These are phyloP conservation scores for Drosophila yooni DNA, from an alignment of 2,888 invertebrate genomes.

Conservation along the genomic window DNA sequence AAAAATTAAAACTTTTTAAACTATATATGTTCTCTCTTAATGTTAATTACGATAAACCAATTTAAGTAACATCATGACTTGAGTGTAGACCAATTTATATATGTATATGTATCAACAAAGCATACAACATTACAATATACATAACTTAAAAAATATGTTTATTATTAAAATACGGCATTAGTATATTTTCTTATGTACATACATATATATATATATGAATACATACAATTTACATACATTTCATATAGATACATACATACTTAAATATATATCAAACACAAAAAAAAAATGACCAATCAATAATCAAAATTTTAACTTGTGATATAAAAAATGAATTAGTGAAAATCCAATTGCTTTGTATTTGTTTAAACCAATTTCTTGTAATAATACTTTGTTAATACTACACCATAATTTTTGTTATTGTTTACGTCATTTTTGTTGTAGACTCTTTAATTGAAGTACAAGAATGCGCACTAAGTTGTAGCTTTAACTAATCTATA, in stretches of 20 bases:
- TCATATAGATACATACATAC: conserved; percentile 27
- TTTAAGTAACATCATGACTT: conserved; percentile 67
- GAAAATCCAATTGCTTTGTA: conserved; percentile 53
- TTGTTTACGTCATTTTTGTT: conserved; percentile 47
- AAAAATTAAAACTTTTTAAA: conserved; percentile 31
- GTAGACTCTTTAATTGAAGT: conserved; percentile 63
- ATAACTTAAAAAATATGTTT: conserved; percentile 41
- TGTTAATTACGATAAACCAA: conserved; percentile 64
- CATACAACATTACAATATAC: conserved; percentile 42
- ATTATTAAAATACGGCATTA: conserved; percentile 62
- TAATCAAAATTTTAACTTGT: conserved; percentile 84
- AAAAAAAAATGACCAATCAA: conserved; percentile 80
- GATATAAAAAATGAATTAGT: conserved; percentile 76
- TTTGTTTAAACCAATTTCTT: conserved; percentile 40
- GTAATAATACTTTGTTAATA: conserved; percentile 41
- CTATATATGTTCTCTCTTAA: conserved; percentile 43
- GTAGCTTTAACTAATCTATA: conserved; percentile 75
- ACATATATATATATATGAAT: conserved; percentile 38
- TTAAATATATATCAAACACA: conserved; percentile 29
- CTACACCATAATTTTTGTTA: conserved; percentile 52
- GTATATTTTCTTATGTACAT: conserved; percentile 77
- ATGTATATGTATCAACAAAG: conserved; percentile 36
- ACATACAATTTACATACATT: conserved; percentile 41
- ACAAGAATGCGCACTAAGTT: conserved; percentile 79
- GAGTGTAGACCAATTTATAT: conserved; percentile 69